Base-by-base conservation (phyloP, 2,113 vertebrate genomes). In the Otis tarda region DNA sequence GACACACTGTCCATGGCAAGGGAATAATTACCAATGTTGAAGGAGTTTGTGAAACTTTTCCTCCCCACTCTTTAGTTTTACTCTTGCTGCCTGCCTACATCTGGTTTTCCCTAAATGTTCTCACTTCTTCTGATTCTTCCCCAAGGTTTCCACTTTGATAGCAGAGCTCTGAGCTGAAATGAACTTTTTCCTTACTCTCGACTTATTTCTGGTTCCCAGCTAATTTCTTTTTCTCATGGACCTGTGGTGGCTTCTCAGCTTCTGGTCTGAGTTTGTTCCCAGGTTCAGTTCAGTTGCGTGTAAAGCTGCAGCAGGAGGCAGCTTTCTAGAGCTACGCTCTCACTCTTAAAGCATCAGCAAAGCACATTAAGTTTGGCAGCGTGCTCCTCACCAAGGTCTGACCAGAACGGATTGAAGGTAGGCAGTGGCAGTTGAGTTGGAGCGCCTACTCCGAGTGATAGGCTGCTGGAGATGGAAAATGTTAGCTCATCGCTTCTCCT, bases 381-480 rank as follows among this genome's bases (percentile, higher is more conserved):
- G 0, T 43, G 35, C 47, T 78, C 60, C 41, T 84, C 35, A 43
- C 53, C 57, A 47, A 39, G 39, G 33, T 68, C 55, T 77, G 64
- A 39, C 35, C 31, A 64, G 71, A 78, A 56, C 3, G 4, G 31
- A 45, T 31, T 27, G 77, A 83, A 84, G 35, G 64, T 43, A 60
- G 69, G 77, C 39, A 75, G 57, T 39, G 30, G 76, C 53, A 35
- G 30, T 28, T 50, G 53, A 52, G 30, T 27, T 83, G 60, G 39
- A 60, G 75, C 0, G 0, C 23, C 12, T 52, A 7, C 69, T 73
- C 39, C 0, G 0, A 71, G 41, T 53, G 73, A 68, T 52, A 79
- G 82, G 59, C 75, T 83, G 73, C 59, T 90, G 57, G 47, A 60
- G 83, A 88, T 75, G 92, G 90, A 94, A 95, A 93, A 94, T 83